Evolutionary conservation across 2,113 vertebrate genomes (phyloP).

Genomic region (Phalacrocorax pelagicus): DNA sequence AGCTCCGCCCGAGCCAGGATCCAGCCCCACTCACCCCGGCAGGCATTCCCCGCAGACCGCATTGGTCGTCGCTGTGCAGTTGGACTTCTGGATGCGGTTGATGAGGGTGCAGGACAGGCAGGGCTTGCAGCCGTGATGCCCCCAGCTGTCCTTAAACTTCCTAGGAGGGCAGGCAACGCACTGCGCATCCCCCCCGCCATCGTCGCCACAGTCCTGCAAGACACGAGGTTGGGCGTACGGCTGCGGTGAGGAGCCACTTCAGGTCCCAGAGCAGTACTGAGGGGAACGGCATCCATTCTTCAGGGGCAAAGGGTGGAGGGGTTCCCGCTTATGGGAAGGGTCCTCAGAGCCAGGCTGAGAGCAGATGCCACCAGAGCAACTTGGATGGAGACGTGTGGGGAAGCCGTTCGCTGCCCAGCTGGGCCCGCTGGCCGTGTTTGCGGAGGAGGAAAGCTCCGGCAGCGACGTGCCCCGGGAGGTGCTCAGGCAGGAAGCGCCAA

Average conservation of each 20-base stretch:
- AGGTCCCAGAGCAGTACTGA: not conserved
- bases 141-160: constrained; percentile 81
- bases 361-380: not conserved
- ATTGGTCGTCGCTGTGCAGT: constrained; percentile 73
- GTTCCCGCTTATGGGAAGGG: accelerated
- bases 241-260: not conserved
- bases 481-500: not conserved
- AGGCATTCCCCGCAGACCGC: constrained; percentile 80
- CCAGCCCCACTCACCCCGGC: constrained; percentile 65
- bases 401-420: accelerated
- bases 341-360: not conserved
- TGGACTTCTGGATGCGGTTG: constrained; percentile 76
- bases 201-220: constrained; percentile 81
- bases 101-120: constrained; percentile 80
- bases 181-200: constrained; percentile 65
- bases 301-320: not conserved
- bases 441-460: not conserved
- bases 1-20: accelerated
- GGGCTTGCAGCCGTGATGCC: constrained; percentile 77
- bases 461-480: accelerated
- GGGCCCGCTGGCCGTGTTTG: accelerated
- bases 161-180: constrained; percentile 73
- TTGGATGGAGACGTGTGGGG: accelerated
- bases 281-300: not conserved
- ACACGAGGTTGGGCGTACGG: accelerated